Evolutionary conservation across 2,797 vertebrate genomes (phyloP), one percentile per base, ranked within the genome.

Genomic region (Pyrrhura leucotis): DNA sequence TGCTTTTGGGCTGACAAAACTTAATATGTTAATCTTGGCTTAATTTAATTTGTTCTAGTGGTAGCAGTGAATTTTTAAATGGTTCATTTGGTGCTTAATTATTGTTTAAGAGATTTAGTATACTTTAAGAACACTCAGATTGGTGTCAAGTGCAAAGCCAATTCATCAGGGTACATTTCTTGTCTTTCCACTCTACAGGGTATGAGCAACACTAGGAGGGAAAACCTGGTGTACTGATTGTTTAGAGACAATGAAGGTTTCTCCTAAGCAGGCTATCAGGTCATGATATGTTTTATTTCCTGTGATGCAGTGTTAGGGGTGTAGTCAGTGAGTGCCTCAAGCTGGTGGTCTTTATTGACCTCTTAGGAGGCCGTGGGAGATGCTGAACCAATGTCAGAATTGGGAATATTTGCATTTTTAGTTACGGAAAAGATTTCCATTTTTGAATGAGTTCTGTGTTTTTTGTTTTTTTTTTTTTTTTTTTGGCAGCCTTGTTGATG

Each of bases 41-140:
- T 97, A 97, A 98, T 97, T 98, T 96, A 97, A 97, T 98, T 98
- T 97, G 90, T 93, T 96, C 80, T 96, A 90, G 93, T 97, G 86
- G 82, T 92, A 94, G 94, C 53, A 22, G 78, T 96, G 95, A 97
- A 93, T 96, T 97, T 97, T 96, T 89, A 90, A 96, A 97, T 95
- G 97, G 95, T 93, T 98, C 97, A 97, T 98, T 98, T 97, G 66
- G 62, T 97, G 92, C 97, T 96, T 97, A 98, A 98, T 98, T 98
- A 96, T 97, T 93, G 86, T 96, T 94, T 85, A 95, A 96, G 91
- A 76, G 65, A 95, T 97, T 96, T 90, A 90, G 81, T 95, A 40
- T 91, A 39, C 92, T 93, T 95, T 78, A 72, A 94, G 93, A 95
- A 80, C 61, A 74, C 62, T 88, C 90, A 72, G 72, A 77, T 90